A percentile compares a stretch with the other conserved stretches of the same genome.
Conservation (phyloP, 2,888 invertebrate species). For the Cephus pygmeus region DNA sequence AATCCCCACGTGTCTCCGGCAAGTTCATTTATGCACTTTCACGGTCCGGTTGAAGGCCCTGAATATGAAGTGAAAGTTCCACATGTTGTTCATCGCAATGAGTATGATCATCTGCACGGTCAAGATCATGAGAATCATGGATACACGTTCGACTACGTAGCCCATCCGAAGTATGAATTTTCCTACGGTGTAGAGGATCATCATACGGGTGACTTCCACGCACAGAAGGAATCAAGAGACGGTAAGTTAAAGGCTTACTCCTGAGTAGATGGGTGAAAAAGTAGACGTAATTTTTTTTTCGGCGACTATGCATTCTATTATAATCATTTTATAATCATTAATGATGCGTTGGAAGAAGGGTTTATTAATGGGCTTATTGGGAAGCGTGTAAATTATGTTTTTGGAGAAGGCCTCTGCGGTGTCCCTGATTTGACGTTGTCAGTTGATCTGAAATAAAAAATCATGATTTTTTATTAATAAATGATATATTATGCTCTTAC, state of each 20-base stretch:
- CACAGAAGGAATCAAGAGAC: conserved; percentile 64
- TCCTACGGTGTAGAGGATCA: conserved; percentile 60
- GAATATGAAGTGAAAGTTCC: conserved; percentile 60
- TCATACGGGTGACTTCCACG: conserved; percentile 63
- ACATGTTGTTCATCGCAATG: conserved; percentile 41
- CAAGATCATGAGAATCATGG: conserved; percentile 24
- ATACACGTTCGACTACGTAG: conserved; percentile 52
- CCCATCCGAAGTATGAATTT: conserved; percentile 59
- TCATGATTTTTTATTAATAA: too few species aligned
- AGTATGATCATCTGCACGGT: conserved; percentile 30
- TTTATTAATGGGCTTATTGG: too few species aligned
- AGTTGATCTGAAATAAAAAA: too few species aligned
- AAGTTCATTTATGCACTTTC: conserved; percentile 59
- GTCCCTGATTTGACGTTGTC: too few species aligned
- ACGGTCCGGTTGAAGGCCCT: conserved; percentile 61
- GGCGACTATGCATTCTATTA: too few species aligned
- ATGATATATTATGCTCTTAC: too few species aligned
- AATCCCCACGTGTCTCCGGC: conserved; percentile 47
- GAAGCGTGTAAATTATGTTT: too few species aligned
- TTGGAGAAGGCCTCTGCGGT: too few species aligned
- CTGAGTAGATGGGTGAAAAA: too few species aligned
- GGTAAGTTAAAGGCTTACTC: conserved; percentile 40
- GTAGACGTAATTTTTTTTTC: too few species aligned
- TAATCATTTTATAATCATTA: too few species aligned
- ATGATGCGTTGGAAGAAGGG: too few species aligned